Evolutionary conservation across 2,888 invertebrate genomes (phyloP).

Genomic region (Heliconius ethilla): DNA sequence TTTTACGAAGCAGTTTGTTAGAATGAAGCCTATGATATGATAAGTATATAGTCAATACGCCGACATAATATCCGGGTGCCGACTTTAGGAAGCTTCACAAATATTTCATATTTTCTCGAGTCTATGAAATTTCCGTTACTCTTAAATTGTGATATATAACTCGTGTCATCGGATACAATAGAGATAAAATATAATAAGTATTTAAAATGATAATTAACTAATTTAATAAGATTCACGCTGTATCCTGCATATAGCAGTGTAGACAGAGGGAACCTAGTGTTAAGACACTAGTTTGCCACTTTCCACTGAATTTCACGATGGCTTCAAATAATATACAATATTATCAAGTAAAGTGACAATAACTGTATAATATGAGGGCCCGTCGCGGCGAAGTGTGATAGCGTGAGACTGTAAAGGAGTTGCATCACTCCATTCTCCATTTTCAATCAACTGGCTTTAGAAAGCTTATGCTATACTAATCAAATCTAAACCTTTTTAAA

Average conservation of each 20-base stretch:
- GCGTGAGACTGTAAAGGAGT: too few relatives aligned
- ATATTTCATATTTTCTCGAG: constrained; percentile 4
- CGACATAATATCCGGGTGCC: constrained; percentile 27
- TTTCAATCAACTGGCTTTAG: too few relatives aligned
- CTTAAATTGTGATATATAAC: background rate
- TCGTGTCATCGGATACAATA: background rate
- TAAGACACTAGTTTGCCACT: background rate
- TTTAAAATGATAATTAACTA: background rate
- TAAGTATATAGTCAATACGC: constrained; percentile 21
- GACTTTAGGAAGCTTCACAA: constrained; percentile 6
- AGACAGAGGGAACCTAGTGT: background rate
- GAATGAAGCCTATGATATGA: background rate
- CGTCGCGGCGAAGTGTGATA: too few relatives aligned
- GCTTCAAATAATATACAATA: too few relatives aligned
- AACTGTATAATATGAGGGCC: too few relatives aligned
- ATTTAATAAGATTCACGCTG: too few relatives aligned
- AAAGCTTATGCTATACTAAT: too few relatives aligned
- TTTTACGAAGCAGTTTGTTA: too few relatives aligned
- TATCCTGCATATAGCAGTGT: background rate
- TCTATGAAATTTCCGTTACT: constrained; percentile 24
- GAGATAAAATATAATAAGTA: background rate
- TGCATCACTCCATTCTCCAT: too few relatives aligned
- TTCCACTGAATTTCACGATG: background rate
- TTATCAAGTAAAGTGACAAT: too few relatives aligned
- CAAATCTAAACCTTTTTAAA: too few relatives aligned